These are phyloP conservation scores for Epizoanthus fatuus DNA, from an alignment of 92 coral and sea anemone species.

Conservation along the genomic window DNA sequence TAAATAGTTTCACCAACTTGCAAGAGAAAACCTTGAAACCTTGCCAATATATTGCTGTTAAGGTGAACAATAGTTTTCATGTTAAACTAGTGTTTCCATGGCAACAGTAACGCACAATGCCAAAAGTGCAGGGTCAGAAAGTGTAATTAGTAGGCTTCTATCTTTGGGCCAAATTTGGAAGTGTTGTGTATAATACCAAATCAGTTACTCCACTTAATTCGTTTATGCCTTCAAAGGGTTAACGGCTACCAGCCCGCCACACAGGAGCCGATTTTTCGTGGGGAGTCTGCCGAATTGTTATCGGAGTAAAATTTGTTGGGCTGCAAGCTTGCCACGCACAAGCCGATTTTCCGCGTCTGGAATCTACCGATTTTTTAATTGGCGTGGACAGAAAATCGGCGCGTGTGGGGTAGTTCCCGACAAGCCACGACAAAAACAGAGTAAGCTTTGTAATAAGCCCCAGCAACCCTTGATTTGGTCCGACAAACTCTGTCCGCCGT, in stretches of 20 bases:
- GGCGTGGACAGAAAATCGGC: too few species aligned
- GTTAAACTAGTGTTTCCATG: slow-evolving; percentile 7
- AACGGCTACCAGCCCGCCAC: not conserved
- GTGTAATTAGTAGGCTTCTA: not conserved
- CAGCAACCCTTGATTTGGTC: too few species aligned
- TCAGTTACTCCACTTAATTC: not conserved
- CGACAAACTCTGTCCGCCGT: too few species aligned
- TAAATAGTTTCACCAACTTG: slow-evolving; percentile 5
- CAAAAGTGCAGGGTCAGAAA: not conserved
- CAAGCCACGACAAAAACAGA: too few species aligned
- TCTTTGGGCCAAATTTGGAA: slow-evolving; percentile 3
- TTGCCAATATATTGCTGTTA: not conserved
- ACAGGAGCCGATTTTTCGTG: too few species aligned
- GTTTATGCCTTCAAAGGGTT: slow-evolving; percentile 3
- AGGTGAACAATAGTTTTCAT: slow-evolving; percentile 10
- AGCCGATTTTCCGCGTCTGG: too few species aligned
- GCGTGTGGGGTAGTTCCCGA: too few species aligned
- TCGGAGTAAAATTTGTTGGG: too few species aligned
- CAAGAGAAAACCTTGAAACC: not conserved
- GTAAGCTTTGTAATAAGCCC: too few species aligned
- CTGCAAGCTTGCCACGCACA: too few species aligned
- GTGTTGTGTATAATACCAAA: not conserved
- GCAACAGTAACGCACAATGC: not conserved
- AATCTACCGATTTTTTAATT: too few species aligned
- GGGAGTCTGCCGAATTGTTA: too few species aligned